These are phyloP conservation scores for Sporophila hypoxantha DNA, from an alignment of 2,113 vertebrate species.

Conservation along the genomic window DNA sequence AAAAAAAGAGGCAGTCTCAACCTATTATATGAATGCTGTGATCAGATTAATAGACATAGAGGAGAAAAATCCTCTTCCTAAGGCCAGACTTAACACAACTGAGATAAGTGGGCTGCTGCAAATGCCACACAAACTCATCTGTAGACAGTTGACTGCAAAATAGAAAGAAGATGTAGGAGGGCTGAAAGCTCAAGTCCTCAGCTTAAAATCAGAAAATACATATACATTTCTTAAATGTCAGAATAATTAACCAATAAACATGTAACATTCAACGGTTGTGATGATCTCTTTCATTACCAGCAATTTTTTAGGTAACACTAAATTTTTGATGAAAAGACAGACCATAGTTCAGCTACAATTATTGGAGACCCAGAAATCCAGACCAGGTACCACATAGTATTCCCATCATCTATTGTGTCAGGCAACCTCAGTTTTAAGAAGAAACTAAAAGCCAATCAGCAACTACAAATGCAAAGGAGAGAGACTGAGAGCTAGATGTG, in stretches of 20 bases:
- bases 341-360: not conserved
- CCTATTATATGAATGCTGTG: not conserved
- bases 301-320: not conserved
- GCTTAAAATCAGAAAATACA: not conserved
- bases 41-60: not conserved
- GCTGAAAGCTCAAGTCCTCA: not conserved
- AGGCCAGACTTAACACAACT: not conserved
- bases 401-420: not conserved
- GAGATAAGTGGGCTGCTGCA: not conserved
- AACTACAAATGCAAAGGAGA: not conserved
- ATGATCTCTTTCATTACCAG: not conserved
- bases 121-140: not conserved
- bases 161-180: not conserved
- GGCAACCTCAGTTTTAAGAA: not conserved
- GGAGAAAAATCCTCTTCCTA: not conserved
- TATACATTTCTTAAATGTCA: not conserved
- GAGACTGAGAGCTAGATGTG: not conserved
- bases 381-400: not conserved
- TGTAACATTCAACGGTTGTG: fast-evolving
- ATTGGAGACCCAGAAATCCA: not conserved
- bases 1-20: not conserved
- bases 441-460: not conserved
- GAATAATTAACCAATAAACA: not conserved
- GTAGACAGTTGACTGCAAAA: not conserved
- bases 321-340: not conserved